Conservation (phyloP, 2,797 vertebrate species). For the Natrix natrix region DNA sequence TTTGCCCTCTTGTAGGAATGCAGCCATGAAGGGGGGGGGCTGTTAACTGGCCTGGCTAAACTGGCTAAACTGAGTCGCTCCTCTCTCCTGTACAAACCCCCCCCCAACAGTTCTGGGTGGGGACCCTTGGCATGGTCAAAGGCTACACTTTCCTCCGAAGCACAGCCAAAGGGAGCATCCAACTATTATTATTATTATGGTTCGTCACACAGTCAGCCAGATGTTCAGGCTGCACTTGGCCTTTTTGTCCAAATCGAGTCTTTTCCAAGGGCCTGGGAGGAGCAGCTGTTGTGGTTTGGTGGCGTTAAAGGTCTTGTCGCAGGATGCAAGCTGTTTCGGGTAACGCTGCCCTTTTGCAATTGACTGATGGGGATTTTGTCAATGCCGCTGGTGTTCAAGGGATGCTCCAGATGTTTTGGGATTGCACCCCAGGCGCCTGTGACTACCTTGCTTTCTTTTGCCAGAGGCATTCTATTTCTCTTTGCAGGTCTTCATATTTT, state of each 20-base stretch:
- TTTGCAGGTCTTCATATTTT: background rate
- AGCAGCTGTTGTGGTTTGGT: background rate
- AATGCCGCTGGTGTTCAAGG: background rate
- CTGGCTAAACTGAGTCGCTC: background rate
- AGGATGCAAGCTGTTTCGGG: background rate
- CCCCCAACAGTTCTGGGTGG: background rate
- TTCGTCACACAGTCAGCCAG: background rate
- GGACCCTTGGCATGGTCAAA: background rate
- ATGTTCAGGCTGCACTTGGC: background rate
- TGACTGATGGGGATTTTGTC: background rate
- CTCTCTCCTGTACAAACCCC: background rate
- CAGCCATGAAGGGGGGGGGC: background rate
- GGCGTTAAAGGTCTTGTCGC: background rate
- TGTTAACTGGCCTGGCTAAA: background rate
- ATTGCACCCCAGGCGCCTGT: background rate
- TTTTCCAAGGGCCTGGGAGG: background rate
- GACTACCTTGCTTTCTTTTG: background rate
- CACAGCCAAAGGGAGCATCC: background rate
- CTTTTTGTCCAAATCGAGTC: background rate
- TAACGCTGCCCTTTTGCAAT: background rate
- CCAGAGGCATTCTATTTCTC: background rate
- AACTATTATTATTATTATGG: background rate
- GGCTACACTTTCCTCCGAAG: background rate
- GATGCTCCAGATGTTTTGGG: background rate
- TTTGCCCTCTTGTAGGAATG: background rate